These are phyloP conservation scores for Centropyge bicolor DNA, from an alignment of 2,797 vertebrate species.

Conservation along the genomic window DNA sequence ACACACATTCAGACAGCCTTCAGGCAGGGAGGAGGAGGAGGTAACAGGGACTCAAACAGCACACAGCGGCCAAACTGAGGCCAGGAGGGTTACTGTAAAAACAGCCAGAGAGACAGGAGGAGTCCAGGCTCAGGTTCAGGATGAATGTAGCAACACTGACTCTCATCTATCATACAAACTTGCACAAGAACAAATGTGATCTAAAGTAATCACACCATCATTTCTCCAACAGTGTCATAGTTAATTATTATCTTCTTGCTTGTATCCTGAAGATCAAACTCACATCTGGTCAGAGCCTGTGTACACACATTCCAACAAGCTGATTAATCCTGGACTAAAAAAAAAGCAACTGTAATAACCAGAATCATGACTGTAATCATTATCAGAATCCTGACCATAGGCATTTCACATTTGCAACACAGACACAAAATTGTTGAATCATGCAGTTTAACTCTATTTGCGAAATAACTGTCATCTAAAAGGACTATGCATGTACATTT, in stretches of 20 bases:
- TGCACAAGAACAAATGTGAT: slow-evolving; percentile 27
- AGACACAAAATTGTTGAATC: not conserved
- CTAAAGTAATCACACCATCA: not conserved
- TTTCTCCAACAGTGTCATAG: not conserved
- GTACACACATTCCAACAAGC: slow-evolving; percentile 30
- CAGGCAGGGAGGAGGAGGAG: slow-evolving; percentile 5
- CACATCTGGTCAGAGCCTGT: slow-evolving; percentile 40
- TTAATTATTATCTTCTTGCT: not conserved
- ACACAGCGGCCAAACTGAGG: slow-evolving; percentile 3
- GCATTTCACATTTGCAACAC: slow-evolving; percentile 12
- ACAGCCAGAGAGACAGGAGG: not conserved
- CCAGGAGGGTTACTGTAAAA: slow-evolving; percentile 5
- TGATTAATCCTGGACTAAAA: slow-evolving; percentile 29
- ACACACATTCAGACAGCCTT: slow-evolving; percentile 23
- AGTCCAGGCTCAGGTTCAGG: not conserved
- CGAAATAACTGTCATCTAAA: not conserved
- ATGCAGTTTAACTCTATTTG: not conserved
- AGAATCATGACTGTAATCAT: not conserved
- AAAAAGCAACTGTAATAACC: slow-evolving; percentile 9
- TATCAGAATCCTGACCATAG: not conserved
- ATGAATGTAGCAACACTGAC: not conserved
- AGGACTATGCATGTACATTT: not conserved
- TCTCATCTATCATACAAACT: slow-evolving; percentile 4
- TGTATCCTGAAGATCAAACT: slow-evolving; percentile 25
- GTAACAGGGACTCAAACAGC: not conserved